Evolutionary conservation across 2,888 invertebrate species (phyloP).

Genomic region (Calameuta pallipes): DNA sequence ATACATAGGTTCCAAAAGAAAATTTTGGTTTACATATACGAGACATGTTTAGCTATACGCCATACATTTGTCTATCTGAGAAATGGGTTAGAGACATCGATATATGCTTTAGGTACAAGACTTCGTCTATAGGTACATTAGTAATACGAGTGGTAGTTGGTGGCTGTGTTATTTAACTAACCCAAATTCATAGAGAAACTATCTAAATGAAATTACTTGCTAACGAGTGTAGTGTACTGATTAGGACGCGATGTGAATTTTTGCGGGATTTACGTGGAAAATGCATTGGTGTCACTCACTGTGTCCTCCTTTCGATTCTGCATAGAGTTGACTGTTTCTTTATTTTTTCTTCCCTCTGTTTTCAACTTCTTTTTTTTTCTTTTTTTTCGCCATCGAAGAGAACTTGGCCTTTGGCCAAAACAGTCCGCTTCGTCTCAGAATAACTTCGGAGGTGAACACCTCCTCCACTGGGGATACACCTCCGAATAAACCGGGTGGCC

Average conservation of each 20-base stretch:
- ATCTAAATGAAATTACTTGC: neutral
- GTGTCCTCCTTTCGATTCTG: slow-evolving; percentile 15
- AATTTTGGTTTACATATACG: neutral
- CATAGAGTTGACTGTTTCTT: slow-evolving; percentile 28
- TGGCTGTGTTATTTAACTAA: neutral
- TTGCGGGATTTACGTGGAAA: neutral
- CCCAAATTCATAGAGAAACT: neutral
- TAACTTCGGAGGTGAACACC: slow-evolving; percentile 64
- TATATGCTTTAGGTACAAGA: neutral
- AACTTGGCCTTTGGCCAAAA: slow-evolving; percentile 19
- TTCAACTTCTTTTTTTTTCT: slow-evolving; percentile 16
- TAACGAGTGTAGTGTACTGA: neutral
- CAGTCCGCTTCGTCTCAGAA: slow-evolving; percentile 54
- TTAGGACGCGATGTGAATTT: neutral
- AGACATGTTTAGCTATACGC: neutral
- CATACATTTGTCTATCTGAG: neutral
- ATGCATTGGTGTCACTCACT: neutral
- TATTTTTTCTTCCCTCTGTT: neutral
- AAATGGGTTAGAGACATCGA: neutral
- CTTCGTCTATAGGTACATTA: neutral
- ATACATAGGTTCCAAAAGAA: neutral
- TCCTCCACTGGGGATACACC: slow-evolving; percentile 40
- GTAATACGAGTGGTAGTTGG: neutral
- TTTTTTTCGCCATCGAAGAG: slow-evolving; percentile 6
- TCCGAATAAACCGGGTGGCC: slow-evolving; percentile 45